These are phyloP conservation scores for Melipona bicolor DNA, from an alignment of 2,888 invertebrate genomes.

Conservation along the genomic window DNA sequence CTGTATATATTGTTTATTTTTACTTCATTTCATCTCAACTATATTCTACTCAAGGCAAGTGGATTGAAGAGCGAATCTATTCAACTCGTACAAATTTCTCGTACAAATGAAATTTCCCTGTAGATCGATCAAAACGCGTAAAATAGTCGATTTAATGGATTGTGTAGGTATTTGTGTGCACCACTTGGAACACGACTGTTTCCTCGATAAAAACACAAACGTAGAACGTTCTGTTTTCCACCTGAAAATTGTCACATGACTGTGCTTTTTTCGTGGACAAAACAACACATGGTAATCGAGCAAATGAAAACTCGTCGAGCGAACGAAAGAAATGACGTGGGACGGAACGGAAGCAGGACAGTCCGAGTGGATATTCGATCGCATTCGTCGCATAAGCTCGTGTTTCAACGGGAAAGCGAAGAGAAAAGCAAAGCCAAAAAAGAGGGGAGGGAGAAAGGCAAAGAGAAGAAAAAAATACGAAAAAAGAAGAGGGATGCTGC, in stretches of 20 bases:
- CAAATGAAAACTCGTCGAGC: slow-evolving; percentile 62
- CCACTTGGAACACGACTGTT: slow-evolving; percentile 1
- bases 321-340: slow-evolving; percentile 40
- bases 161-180: background rate
- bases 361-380: slow-evolving; percentile 46
- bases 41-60: background rate
- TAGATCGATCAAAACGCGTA: slow-evolving; percentile 24
- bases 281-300: slow-evolving; percentile 65
- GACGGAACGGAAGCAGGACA: slow-evolving; percentile 26
- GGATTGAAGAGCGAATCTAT: background rate
- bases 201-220: slow-evolving; percentile 20
- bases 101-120: slow-evolving; percentile 20
- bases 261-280: slow-evolving; percentile 35
- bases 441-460: background rate
- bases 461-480: background rate
- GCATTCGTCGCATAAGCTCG: slow-evolving; percentile 36
- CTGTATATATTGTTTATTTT: too few relatives aligned
- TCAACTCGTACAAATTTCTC: background rate
- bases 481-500: slow-evolving; percentile 22
- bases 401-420: slow-evolving; percentile 22
- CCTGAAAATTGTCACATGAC: slow-evolving; percentile 21
- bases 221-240: slow-evolving; percentile 37
- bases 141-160: slow-evolving; percentile 38
- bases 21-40: background rate
- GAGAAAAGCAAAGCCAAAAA: slow-evolving; percentile 18